Evolutionary conservation across 2,113 vertebrate genomes (phyloP).

Genomic region (Melanerpes formicivorus): DNA sequence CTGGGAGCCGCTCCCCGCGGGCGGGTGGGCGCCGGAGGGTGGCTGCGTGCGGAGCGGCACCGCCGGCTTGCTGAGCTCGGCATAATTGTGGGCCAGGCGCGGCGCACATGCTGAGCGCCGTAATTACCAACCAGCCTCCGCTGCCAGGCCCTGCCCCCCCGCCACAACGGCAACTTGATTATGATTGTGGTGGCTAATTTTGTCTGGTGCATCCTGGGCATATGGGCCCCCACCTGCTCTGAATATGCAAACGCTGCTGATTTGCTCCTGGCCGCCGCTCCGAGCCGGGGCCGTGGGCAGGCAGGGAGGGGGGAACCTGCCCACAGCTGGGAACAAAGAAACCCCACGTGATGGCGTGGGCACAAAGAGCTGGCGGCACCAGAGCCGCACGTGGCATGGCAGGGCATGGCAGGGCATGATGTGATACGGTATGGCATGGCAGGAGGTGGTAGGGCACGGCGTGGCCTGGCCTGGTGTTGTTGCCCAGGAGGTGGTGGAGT

Average conservation of each 20-base stretch:
- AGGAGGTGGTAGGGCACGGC: no score
- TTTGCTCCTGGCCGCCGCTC: conserved; percentile 36
- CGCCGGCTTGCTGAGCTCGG: conserved; percentile 24
- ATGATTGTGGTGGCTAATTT: conserved; percentile 61
- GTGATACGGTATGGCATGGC: no score
- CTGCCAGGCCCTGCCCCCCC: conserved; percentile 36
- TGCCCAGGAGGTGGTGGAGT: no score
- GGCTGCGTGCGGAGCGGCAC: neutral
- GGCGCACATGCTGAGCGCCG: conserved; percentile 33
- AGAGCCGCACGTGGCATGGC: neutral
- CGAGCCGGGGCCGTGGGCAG: conserved; percentile 8
- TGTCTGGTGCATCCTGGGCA: conserved; percentile 66
- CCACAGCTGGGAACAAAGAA: conserved; percentile 48
- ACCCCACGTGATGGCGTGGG: neutral
- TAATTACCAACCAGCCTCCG: conserved; percentile 42
- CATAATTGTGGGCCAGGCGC: conserved; percentile 18
- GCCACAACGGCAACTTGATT: conserved; percentile 27
- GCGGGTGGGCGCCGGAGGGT: neutral
- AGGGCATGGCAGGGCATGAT: no score
- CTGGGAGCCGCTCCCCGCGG: neutral
- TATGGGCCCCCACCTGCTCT: conserved; percentile 77
- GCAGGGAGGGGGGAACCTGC: conserved; percentile 11
- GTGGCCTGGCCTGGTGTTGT: no score
- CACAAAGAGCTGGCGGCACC: conserved; percentile 4
- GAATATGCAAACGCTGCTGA: conserved; percentile 76